These are phyloP conservation scores for Poecilia picta DNA, from an alignment of 2,797 vertebrate species.

Conservation along the genomic window DNA sequence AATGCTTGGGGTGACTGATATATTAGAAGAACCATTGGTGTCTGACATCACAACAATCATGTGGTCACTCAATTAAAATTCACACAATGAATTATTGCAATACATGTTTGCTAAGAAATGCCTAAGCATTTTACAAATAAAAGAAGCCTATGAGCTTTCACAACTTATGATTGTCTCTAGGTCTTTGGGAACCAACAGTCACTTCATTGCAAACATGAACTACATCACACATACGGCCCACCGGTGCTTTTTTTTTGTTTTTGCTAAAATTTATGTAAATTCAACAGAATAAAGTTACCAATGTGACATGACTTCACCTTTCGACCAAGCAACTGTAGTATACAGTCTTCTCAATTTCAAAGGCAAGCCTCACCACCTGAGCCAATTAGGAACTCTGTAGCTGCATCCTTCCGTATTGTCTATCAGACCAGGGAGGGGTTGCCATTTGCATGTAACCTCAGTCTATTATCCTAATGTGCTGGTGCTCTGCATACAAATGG, in stretches of 20 bases:
- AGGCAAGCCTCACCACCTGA: constrained; percentile 79
- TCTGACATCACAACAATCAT: neutral
- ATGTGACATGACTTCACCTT: constrained; percentile 66
- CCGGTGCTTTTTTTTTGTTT: constrained; percentile 28
- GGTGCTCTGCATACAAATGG: constrained; percentile 84
- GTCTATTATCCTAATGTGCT: constrained; percentile 78
- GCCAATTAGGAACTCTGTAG: constrained; percentile 75
- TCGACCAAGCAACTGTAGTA: constrained; percentile 68
- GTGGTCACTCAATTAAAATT: neutral
- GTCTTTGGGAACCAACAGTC: neutral
- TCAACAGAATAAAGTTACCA: constrained; percentile 36
- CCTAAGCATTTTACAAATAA: neutral
- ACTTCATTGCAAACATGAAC: constrained; percentile 22
- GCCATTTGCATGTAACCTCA: constrained; percentile 85
- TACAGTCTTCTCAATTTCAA: constrained; percentile 83
- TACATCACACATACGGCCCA: constrained; percentile 16
- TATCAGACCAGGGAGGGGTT: constrained; percentile 68
- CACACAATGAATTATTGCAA: neutral
- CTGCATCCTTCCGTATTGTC: constrained; percentile 67
- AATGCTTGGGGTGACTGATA: no score
- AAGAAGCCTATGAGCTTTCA: neutral
- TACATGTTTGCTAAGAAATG: neutral
- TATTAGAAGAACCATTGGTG: no score
- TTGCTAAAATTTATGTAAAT: constrained; percentile 65
- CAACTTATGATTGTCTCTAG: neutral